Base-by-base conservation (phyloP, 35 echinoderm and acorn worm species). In the Hemicentrotus pulcherrimus region DNA sequence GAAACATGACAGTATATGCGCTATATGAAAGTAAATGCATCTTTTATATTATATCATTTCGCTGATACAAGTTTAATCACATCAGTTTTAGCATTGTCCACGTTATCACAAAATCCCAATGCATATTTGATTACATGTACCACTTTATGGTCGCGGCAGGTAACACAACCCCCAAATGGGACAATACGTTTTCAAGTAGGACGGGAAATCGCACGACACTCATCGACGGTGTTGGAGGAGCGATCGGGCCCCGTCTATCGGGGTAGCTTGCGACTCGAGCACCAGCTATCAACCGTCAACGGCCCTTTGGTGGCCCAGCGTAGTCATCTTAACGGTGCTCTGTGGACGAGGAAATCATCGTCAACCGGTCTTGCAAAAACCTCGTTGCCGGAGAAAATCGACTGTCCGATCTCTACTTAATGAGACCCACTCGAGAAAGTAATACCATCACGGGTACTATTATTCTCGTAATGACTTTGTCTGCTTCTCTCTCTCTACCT, bases 191-290 rank as follows among this genome's bases (percentile, higher is more conserved):
- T 90, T 5, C 88, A 90, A 33, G 32, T 45, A 90, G 88, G 88
- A 90, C 88, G 15, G 32, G 14, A 90, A 45, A 45, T 14, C 15
- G 15, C 32, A 24, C 15, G 88, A 90, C 88, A 90, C 88, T 90
- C 46, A 47, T 90, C 88, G 32, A 18, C 46, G 32, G 32, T 47
- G 32, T 32, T 90, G 9, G 88, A 90, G 88, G 32, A 32, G 88
- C 31, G 88, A 90, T 90, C 32, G 88, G 88, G 88, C 88, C 88
- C 31, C 88, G 32, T 90, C 88, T 90, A 90, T 33, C 88, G 88
- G 88, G 46, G 19, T 33, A 41, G 88, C 88, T 45, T 45, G 32
- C 88, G 31, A 90, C 88, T 90, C 88, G 88, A 90, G 88, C 88
- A 90, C 88, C 88, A 5, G 88, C 88, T 90, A 90, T 90, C 88